Percentiles rank a stretch among this genome's conserved stretches.
phyloP scores from a whole-genome alignment of 1,140 invertebrate species.

The Belonocnema kinseyi region DNA sequence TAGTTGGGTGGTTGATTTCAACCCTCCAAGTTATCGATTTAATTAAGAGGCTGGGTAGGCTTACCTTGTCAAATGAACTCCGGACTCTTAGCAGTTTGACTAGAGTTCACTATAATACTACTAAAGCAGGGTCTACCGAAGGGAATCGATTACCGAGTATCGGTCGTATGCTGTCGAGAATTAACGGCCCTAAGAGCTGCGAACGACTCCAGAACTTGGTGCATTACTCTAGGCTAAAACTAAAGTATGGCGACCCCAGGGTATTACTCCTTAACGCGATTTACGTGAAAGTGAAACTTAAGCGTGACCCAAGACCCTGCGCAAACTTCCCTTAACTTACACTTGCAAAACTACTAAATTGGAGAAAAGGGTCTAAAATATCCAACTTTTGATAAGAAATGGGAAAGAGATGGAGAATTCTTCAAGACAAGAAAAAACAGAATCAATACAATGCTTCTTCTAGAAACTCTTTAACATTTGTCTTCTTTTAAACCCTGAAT shows the following conservation, averaged over 20 bases:
- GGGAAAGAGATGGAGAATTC: no score
- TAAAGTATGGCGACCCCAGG: conserved; percentile 17
- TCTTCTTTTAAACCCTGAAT: no score
- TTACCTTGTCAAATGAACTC: not conserved
- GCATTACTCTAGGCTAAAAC: conserved; percentile 29
- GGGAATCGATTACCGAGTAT: conserved; percentile 18
- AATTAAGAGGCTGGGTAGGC: conserved; percentile 23
- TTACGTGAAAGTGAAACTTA: conserved; percentile 25
- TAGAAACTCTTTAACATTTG: no score
- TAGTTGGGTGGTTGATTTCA: conserved; percentile 21
- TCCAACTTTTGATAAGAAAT: no score
- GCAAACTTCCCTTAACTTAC: no score
- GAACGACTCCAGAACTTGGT: conserved; percentile 23
- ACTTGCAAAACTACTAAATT: no score
- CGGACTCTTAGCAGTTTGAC: conserved; percentile 15
- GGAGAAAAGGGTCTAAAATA: no score
- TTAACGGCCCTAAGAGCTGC: conserved; percentile 25
- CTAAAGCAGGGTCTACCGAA: not conserved
- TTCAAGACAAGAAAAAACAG: no score
- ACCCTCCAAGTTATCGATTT: conserved; percentile 26
- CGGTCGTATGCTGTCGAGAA: conserved; percentile 20
- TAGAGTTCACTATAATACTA: conserved; percentile 1
- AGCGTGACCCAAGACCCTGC: no score
- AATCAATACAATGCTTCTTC: no score
- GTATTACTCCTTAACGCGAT: conserved; percentile 13